Base-by-base conservation (phyloP, 53 echinoderm and acorn worm genomes). In the Echinometra lucunter region DNA sequence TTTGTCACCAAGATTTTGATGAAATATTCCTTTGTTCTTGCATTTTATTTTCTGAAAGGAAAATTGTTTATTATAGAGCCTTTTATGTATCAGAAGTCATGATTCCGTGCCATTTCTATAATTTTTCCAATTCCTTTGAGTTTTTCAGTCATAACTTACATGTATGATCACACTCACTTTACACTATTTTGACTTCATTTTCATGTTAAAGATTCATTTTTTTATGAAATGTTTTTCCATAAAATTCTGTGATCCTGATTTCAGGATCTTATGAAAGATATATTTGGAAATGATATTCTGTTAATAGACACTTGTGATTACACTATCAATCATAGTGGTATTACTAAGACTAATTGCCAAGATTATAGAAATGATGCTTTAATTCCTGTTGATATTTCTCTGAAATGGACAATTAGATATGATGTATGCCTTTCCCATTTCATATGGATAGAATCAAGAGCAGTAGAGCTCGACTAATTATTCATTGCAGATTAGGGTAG, bases 331-430 rank as follows among this genome's bases (percentile, higher is more conserved):
- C 40, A 47, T 2, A 25, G 85, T n/a, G 28, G 49, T 23, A 17
- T 85, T 53, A 49, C 23, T 6, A 78, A 40, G 78, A 78, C 49
- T 49, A 49, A 85, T 85, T 83, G 53, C 53, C 10, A 27, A 53
- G 85, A 85, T 85, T 85, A 85, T 9, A 16, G 28, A 49, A 49
- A 13, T n/a, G 49, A 49, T 47, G n/a, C 30, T 49, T 11, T 85
- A 85, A 85, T 47, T 13, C 85, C 45, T 1, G 3, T 49, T n/a
- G 4, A 28, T 47, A 85, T 45, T n/a, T 85, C 85, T 49, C 28
- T 28, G 49, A 85, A 85, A 85, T 85, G 85, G 12, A 2, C 85
- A 18, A 49, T 85, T 85, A 85, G 11, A 49, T 47, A 85, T 85
- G 85, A 85, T 85, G 34, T 53, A 85, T 78, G 78, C 42, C 78